Evolutionary conservation across 2,888 invertebrate species (phyloP), one percentile per base, ranked within the genome.

Genomic region (Hypomecis punctinalis): DNA sequence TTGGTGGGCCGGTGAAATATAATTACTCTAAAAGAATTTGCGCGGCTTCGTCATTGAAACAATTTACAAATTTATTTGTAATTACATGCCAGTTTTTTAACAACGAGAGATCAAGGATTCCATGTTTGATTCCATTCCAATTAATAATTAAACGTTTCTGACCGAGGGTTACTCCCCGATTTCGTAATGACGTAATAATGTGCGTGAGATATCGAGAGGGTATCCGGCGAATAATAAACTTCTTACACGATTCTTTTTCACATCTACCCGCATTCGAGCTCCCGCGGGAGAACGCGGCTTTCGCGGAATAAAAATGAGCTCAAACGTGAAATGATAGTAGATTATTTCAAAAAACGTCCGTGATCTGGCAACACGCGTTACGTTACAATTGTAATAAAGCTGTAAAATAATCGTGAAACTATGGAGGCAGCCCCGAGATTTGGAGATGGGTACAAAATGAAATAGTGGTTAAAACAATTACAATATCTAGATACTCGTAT

Each of bases 181-280:
- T 62, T n/a, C 13, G 40, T 57, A 62, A 62, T 52, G 51, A 62
- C 23, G 52, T 62, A 39, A 47, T 62, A 62, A 62, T 35, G 52
- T 46, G 55, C 33, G 6, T 0, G 51, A 57, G 51, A 62, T 62
- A 62, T 52, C 37, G 56, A 8, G 33, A 51, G n/a, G 10, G 40
- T 40, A 52, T 37, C 5, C 3, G 40, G 23, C 52, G 40, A 43
- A 54, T 54, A 54, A 54, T 43, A 43, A 54, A 54, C 43, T n/a
- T 45, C 23, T 36, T 11, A 54, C 7, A 54, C 35, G 43, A 54
- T 52, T 10, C 10, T 52, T 52, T 52, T 42, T 40, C 33, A 36
- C 0, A 42, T 43, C 43, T 54, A 54, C 43, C 54, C 54, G 54
- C 54, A 36, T 53, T n/a, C 40, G 10, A 6, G 23, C 7, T 42